phyloP scores from a whole-genome alignment of 2,888 invertebrate genomes.

The Spodoptera littoralis region DNA sequence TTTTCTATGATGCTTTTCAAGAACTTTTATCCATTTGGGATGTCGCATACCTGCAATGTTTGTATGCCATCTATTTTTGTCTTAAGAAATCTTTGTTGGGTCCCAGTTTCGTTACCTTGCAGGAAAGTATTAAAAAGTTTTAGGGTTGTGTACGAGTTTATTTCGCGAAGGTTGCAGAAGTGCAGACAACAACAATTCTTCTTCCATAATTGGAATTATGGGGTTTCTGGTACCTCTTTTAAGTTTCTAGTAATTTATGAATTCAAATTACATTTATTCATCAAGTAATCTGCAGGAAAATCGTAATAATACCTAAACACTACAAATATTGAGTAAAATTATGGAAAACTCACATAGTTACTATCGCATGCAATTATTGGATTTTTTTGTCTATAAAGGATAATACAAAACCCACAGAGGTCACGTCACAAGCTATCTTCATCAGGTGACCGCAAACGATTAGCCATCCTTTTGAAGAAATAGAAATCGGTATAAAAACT shows the following conservation, averaged over 20 bases:
- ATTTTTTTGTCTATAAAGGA: not conserved
- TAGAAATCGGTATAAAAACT: slow-evolving; percentile 38
- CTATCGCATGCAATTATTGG: too few species aligned
- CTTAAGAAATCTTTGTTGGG: slow-evolving; percentile 19
- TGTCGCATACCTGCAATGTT: slow-evolving; percentile 28
- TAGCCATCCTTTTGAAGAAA: slow-evolving; percentile 31
- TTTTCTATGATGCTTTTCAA: slow-evolving; percentile 25
- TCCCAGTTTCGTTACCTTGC: slow-evolving; percentile 18
- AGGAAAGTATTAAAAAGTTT: slow-evolving; percentile 23
- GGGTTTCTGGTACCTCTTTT: too few species aligned
- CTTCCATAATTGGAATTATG: not conserved
- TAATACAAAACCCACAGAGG: slow-evolving; percentile 16
- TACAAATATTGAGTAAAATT: too few species aligned
- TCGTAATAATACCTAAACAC: too few species aligned
- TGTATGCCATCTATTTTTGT: slow-evolving; percentile 25
- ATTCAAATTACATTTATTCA: too few species aligned
- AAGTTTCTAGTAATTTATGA: too few species aligned
- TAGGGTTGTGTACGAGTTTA: slow-evolving; percentile 7
- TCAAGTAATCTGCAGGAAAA: too few species aligned
- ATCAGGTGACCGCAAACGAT: slow-evolving; percentile 30
- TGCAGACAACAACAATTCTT: slow-evolving; percentile 13
- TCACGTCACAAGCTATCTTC: slow-evolving; percentile 12
- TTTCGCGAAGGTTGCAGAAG: slow-evolving; percentile 1
- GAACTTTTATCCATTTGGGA: slow-evolving; percentile 31
- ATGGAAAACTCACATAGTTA: too few species aligned